Percentiles rank a stretch among this genome's conserved stretches.
Conservation (phyloP, 2,888 invertebrate genomes). For the Pseudoips prasinana region DNA sequence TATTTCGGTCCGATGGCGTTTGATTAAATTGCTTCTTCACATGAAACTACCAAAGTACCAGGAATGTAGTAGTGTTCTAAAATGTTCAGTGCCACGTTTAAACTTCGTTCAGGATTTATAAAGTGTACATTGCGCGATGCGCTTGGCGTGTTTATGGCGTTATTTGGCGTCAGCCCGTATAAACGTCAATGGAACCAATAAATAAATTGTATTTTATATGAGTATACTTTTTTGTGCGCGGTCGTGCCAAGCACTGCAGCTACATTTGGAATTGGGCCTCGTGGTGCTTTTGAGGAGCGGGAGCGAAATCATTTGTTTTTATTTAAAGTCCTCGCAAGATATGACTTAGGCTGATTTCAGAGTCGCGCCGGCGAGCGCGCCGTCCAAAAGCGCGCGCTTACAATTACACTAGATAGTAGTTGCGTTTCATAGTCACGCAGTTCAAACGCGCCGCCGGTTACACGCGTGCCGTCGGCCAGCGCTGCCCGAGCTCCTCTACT, state of each 20-base stretch:
- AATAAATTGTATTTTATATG: conserved; percentile 60
- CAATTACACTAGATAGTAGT: too few species aligned
- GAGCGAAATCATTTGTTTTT: too few species aligned
- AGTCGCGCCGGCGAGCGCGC: too few species aligned
- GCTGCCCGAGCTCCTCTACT: too few species aligned
- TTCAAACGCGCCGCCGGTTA: too few species aligned
- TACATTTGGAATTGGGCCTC: conserved; percentile 40
- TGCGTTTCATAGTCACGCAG: too few species aligned
- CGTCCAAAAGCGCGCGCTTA: too few species aligned
- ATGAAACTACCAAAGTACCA: conserved; percentile 7
- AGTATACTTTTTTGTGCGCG: conserved; percentile 45
- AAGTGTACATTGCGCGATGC: conserved; percentile 20
- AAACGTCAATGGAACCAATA: conserved; percentile 52
- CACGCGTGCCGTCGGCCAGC: too few species aligned
- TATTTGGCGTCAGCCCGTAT: conserved; percentile 40
- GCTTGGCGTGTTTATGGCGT: conserved; percentile 23
- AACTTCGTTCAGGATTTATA: conserved; percentile 19
- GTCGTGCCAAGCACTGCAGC: conserved; percentile 54
- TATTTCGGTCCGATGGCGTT: too few species aligned
- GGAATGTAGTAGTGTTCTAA: neutral
- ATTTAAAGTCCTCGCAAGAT: too few species aligned
- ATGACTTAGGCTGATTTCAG: too few species aligned
- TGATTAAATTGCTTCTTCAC: conserved; percentile 14
- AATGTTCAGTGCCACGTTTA: conserved; percentile 4
- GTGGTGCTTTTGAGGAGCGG: neutral